Conservation (phyloP, 2,113 vertebrate genomes). For the Dipodomys ordii region DNA sequence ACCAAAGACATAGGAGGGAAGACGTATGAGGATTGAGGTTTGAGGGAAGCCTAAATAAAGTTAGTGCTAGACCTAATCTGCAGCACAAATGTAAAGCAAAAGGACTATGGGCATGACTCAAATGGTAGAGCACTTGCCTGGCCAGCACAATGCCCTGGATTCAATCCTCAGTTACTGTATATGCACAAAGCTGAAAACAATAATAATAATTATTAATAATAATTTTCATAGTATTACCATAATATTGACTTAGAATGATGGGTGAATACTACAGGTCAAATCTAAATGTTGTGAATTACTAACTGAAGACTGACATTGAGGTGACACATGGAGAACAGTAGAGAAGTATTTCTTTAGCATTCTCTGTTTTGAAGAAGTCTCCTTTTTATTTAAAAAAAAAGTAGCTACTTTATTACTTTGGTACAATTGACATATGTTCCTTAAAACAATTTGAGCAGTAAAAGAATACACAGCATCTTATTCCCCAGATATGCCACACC, state of each 20-base stretch:
- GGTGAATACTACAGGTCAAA: not conserved
- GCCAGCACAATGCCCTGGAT: too few relatives aligned
- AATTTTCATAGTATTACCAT: not conserved
- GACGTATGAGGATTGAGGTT: too few relatives aligned
- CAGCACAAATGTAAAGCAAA: too few relatives aligned
- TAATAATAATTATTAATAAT: not conserved
- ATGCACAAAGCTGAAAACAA: not conserved
- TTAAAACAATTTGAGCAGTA: not conserved
- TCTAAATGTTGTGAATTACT: not conserved
- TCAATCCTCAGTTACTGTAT: too few relatives aligned
- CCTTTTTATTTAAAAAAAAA: not conserved
- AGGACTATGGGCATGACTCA: too few relatives aligned
- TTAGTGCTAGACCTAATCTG: too few relatives aligned
- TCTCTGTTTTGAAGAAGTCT: constrained; percentile 8
- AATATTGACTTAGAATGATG: not conserved
- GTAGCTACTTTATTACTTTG: not conserved
- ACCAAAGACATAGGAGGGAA: too few relatives aligned
- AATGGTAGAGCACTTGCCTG: too few relatives aligned
- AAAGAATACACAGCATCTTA: not conserved
- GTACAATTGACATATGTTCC: not conserved
- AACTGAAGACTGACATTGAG: not conserved
- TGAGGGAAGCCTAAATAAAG: too few relatives aligned
- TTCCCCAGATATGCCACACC: not conserved
- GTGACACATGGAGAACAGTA: not conserved
- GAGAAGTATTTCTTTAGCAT: not conserved